A percentile compares a stretch with the other conserved stretches of the same genome.
These are phyloP conservation scores for Oreochromis spilurus DNA, from an alignment of 2,113 vertebrate species.

Conservation along the genomic window DNA sequence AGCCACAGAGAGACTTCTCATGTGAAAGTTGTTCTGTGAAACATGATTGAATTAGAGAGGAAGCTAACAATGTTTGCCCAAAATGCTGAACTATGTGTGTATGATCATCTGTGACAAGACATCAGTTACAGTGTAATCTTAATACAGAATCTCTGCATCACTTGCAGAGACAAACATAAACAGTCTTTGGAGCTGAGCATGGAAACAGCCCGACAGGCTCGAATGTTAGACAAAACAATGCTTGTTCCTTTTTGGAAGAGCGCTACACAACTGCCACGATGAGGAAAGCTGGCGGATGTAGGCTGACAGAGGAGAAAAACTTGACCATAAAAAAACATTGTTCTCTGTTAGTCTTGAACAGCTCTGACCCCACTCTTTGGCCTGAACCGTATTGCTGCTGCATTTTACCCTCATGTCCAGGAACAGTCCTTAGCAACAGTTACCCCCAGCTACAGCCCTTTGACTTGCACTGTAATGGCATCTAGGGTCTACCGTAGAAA, in stretches of 20 bases:
- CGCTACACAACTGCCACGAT: neutral
- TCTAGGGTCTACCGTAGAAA: conserved; percentile 67
- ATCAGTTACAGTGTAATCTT: conserved; percentile 23
- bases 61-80: conserved; percentile 12
- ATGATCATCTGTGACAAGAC: conserved; percentile 38
- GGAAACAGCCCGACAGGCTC: conserved; percentile 21
- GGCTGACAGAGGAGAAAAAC: neutral
- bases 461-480: conserved; percentile 71
- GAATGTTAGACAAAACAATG: conserved; percentile 36
- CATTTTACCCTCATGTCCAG: conserved; percentile 65
- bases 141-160: conserved; percentile 9
- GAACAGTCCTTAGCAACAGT: conserved; percentile 72
- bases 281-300: conserved; percentile 30
- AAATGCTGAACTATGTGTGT: conserved; percentile 18
- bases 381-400: conserved; percentile 36
- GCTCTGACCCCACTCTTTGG: conserved; percentile 20
- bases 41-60: conserved; percentile 39
- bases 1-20: conserved; percentile 59
- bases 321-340: conserved; percentile 25
- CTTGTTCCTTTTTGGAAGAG: conserved; percentile 30
- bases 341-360: conserved; percentile 4
- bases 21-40: conserved; percentile 54
- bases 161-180: conserved; percentile 48
- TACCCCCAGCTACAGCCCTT: conserved; percentile 70
- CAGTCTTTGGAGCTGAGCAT: conserved; percentile 20